These are phyloP conservation scores for Xiphorhynchus erythropygius DNA, from an alignment of 2,797 vertebrate species.

Conservation along the genomic window DNA sequence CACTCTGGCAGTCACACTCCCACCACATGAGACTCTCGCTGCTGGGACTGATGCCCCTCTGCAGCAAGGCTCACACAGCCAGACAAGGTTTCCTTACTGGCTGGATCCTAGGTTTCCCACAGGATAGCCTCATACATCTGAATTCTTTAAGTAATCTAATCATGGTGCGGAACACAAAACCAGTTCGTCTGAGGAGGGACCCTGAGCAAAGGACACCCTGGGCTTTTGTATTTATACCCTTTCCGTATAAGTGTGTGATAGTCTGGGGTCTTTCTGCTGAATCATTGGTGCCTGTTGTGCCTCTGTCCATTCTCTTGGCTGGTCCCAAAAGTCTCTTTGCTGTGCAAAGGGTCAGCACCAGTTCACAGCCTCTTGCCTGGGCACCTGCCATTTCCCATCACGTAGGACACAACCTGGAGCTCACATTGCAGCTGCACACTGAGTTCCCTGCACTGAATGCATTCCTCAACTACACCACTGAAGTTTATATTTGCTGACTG, in stretches of 20 bases:
- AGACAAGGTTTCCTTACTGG: background rate
- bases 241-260: no score
- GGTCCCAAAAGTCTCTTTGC: background rate
- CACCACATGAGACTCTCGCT: background rate
- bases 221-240: background rate
- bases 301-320: background rate
- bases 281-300: background rate
- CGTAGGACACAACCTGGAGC: background rate
- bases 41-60: background rate
- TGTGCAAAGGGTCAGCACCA: background rate
- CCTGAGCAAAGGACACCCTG: background rate
- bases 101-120: background rate
- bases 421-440: background rate
- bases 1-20: background rate
- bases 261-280: background rate
- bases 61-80: background rate
- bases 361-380: background rate
- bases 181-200: background rate
- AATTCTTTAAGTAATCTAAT: background rate
- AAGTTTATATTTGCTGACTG: background rate
- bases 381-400: background rate
- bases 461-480: background rate
- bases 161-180: background rate
- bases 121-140: background rate
- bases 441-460: background rate